Conservation (phyloP, 2,888 invertebrate species). For the Scelioninae gen. 2 region DNA sequence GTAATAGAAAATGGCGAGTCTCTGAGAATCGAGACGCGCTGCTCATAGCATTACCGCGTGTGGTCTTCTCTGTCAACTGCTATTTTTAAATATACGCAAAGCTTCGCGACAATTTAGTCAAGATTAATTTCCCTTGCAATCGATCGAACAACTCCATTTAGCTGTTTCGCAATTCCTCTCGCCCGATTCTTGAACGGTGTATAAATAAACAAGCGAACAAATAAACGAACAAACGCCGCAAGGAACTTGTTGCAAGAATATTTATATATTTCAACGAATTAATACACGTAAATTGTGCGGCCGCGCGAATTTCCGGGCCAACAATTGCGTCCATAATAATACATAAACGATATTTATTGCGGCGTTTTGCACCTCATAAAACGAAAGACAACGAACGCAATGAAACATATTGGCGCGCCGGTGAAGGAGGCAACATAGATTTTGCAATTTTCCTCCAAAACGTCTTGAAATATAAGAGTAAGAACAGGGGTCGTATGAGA, state of each 20-base stretch:
- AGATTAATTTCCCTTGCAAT: constrained; percentile 40
- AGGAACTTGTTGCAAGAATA: too few species aligned
- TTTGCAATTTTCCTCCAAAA: constrained; percentile 46
- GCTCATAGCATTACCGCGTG: constrained; percentile 57
- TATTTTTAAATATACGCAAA: constrained; percentile 58
- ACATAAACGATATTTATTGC: constrained; percentile 33
- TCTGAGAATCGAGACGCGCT: constrained; percentile 57
- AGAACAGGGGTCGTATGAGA: constrained; percentile 55
- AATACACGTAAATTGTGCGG: too few species aligned
- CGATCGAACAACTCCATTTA: constrained; percentile 26
- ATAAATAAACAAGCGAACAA: too few species aligned
- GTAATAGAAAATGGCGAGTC: constrained; percentile 61
- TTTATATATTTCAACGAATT: too few species aligned
- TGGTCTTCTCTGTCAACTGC: constrained; percentile 56
- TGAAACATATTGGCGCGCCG: constrained; percentile 37
- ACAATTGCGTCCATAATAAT: background rate
- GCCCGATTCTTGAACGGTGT: too few species aligned
- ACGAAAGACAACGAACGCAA: constrained; percentile 26
- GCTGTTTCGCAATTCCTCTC: too few species aligned
- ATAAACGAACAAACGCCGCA: too few species aligned
- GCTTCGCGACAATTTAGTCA: constrained; percentile 31
- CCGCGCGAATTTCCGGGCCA: too few species aligned
- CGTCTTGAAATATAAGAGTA: constrained; percentile 52
- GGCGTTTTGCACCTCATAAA: constrained; percentile 43
- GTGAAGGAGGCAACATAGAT: constrained; percentile 47